Evolutionary conservation across 2,113 vertebrate genomes (phyloP).

Genomic region (Pholis gunnellus): DNA sequence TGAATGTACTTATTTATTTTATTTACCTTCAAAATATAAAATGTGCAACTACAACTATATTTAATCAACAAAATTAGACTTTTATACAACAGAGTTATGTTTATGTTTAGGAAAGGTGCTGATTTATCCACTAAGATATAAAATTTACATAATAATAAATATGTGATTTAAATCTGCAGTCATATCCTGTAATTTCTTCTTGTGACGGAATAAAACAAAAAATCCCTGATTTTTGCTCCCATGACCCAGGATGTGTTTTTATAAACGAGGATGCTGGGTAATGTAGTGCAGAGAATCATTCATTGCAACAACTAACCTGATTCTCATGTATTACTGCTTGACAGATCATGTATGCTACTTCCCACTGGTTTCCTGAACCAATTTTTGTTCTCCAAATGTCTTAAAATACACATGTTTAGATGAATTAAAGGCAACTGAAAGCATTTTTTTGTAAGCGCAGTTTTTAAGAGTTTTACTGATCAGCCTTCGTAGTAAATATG

Average conservation of each 20-base stretch:
- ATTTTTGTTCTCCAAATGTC: background rate
- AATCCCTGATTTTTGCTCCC: background rate
- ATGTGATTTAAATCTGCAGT: conserved; percentile 4
- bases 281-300: conserved; percentile 7
- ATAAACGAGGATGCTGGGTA: conserved; percentile 24
- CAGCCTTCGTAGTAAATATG: background rate
- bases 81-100: background rate
- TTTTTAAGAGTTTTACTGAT: background rate
- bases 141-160: conserved; percentile 11
- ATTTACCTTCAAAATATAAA: background rate
- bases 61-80: background rate
- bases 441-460: background rate
- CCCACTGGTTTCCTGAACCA: background rate
- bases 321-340: background rate
- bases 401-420: background rate
- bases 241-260: background rate
- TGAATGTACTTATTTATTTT: background rate
- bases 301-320: background rate
- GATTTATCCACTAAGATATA: background rate
- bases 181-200: conserved; percentile 13
- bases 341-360: too few species aligned
- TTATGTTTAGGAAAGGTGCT: background rate
- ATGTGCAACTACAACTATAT: background rate
- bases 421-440: background rate
- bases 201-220: background rate